These are phyloP conservation scores for Astreopora myriophthalma DNA, from an alignment of 64 coral and sea anemone species.

Conservation along the genomic window DNA sequence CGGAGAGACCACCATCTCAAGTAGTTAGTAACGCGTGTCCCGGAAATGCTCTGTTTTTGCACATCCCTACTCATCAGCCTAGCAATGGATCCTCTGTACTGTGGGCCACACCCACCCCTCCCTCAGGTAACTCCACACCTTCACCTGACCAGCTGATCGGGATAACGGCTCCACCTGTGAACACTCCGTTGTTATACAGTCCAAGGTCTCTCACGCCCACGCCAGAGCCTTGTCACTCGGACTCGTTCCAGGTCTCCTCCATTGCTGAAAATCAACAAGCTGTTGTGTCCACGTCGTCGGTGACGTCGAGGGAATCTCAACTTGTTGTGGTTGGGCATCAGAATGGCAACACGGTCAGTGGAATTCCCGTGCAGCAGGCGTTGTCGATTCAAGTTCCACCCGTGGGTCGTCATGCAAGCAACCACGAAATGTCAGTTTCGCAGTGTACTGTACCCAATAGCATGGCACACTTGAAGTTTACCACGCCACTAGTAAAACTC, in stretches of 20 bases:
- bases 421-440: neutral
- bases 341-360: neutral
- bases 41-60: neutral
- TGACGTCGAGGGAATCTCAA: neutral
- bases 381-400: conserved; percentile 25
- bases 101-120: conserved; percentile 34
- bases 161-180: neutral
- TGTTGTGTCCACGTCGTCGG: neutral
- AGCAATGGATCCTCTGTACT: neutral
- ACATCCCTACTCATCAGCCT: neutral
- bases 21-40: neutral
- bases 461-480: neutral
- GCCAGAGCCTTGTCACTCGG: neutral
- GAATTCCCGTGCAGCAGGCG: neutral
- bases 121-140: conserved; percentile 23
- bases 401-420: neutral
- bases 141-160: conserved; percentile 34
- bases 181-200: conserved; percentile 13
- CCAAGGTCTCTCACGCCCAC: conserved; percentile 35
- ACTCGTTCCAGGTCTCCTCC: neutral
- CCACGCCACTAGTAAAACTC: neutral
- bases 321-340: neutral
- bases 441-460: neutral
- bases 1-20: neutral
- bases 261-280: neutral